Evolutionary conservation across 2,888 invertebrate genomes (phyloP).

Genomic region (Keiferia lycopersicella): DNA sequence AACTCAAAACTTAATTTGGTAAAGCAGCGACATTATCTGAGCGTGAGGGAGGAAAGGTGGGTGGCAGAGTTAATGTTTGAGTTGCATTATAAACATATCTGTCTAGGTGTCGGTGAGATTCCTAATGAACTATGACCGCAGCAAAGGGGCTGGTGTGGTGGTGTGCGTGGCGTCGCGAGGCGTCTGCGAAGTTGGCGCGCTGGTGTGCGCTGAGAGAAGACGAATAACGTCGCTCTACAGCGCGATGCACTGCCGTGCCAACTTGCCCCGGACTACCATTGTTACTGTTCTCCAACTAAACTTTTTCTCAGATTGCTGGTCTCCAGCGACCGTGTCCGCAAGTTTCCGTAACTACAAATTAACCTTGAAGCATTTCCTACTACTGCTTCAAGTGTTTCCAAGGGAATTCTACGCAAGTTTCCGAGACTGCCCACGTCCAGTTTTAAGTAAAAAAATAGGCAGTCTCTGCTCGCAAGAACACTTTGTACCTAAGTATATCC

Average conservation of each 20-base stretch:
- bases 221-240: constrained; percentile 42
- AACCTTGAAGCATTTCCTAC: constrained; percentile 21
- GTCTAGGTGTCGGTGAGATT: constrained; percentile 40
- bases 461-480: not conserved
- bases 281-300: constrained; percentile 31
- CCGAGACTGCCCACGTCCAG: not conserved
- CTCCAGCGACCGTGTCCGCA: constrained; percentile 21
- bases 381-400: not conserved
- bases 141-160: constrained; percentile 40
- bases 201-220: constrained; percentile 40
- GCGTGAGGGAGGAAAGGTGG: constrained; percentile 11
- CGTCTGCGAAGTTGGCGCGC: constrained; percentile 55
- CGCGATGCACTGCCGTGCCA: constrained; percentile 41
- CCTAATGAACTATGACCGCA: constrained; percentile 53
- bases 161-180: constrained; percentile 44
- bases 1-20: constrained; percentile 30
- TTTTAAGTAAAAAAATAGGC: not conserved
- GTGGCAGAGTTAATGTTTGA: constrained; percentile 37
- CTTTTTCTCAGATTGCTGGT: constrained; percentile 31
- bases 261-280: constrained; percentile 30
- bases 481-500: constrained; percentile 4
- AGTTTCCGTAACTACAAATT: constrained; percentile 25
- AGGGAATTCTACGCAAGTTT: not conserved
- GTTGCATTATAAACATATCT: constrained; percentile 42
- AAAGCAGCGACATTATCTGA: constrained; percentile 8